phyloP scores from a whole-genome alignment of 1,140 invertebrate species.

The Diorhabda carinulata region DNA sequence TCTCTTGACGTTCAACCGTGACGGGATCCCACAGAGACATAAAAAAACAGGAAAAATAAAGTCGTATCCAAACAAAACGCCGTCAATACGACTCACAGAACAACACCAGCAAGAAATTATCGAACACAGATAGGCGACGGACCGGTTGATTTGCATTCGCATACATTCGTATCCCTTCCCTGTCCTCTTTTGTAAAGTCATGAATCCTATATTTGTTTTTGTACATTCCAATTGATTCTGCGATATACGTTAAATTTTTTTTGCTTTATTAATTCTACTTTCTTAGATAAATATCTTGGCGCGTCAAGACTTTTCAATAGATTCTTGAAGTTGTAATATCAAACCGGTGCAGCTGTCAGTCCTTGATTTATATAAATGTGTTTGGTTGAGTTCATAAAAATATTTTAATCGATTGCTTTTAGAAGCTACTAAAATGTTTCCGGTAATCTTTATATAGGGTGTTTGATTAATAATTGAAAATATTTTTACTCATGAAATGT shows the following conservation, averaged over 20 bases:
- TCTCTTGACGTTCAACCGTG: neutral
- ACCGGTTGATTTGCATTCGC: slow-evolving; percentile 1
- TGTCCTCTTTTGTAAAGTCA: neutral
- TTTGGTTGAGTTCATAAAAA: too few relatives aligned
- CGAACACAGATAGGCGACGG: neutral
- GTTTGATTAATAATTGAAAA: too few relatives aligned
- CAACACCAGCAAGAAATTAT: neutral
- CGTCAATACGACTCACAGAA: neutral
- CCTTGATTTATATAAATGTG: too few relatives aligned
- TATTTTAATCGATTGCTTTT: too few relatives aligned
- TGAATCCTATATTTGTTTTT: neutral
- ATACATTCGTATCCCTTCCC: neutral
- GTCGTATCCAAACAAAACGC: neutral
- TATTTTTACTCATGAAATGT: too few relatives aligned
- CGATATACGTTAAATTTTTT: neutral
- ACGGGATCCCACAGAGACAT: neutral
- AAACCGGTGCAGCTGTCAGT: too few relatives aligned
- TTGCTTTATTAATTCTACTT: too few relatives aligned
- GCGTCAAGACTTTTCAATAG: too few relatives aligned
- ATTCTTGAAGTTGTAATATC: too few relatives aligned
- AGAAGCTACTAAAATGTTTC: too few relatives aligned
- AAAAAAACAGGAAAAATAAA: neutral
- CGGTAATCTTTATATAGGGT: too few relatives aligned
- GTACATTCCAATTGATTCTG: neutral
- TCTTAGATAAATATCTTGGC: too few relatives aligned